Percentiles rank a stretch among this genome's conserved stretches.
phyloP scores from a whole-genome alignment of 2,113 vertebrate genomes.

The Myxocyprinus asiaticus region DNA sequence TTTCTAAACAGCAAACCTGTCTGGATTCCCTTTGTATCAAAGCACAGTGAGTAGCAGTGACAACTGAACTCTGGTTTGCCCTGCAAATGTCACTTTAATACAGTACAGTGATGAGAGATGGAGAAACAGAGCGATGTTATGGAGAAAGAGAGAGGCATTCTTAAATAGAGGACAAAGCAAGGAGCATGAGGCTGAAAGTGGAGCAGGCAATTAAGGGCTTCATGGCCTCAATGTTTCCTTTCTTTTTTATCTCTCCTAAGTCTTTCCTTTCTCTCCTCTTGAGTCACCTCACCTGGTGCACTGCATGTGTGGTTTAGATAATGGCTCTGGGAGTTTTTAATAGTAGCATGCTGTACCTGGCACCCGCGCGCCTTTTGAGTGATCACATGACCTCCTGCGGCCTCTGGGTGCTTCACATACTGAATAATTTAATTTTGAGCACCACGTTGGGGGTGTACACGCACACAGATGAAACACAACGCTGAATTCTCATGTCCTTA shows the following conservation, averaged over 20 bases:
- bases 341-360: conserved; percentile 19
- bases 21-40: neutral
- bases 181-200: conserved; percentile 67
- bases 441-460: conserved; percentile 33
- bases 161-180: conserved; percentile 70
- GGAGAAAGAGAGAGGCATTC: conserved; percentile 50
- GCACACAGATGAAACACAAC: conserved; percentile 46
- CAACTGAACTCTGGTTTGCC: neutral
- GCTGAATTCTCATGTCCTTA: neutral
- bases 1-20: neutral
- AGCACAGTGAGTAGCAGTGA: neutral
- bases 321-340: conserved; percentile 22
- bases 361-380: conserved; percentile 38
- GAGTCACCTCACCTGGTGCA: conserved; percentile 26
- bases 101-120: conserved; percentile 1
- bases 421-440: conserved; percentile 70
- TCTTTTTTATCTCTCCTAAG: conserved; percentile 11
- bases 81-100: conserved; percentile 20
- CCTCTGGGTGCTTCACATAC: conserved; percentile 36
- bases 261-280: conserved; percentile 25
- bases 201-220: conserved; percentile 79
- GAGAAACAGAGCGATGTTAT: conserved; percentile 29
- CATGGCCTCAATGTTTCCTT: conserved; percentile 65
- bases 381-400: conserved; percentile 46
- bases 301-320: conserved; percentile 5